phyloP scores from a whole-genome alignment of 2,113 vertebrate species.

The Upupa epops region DNA sequence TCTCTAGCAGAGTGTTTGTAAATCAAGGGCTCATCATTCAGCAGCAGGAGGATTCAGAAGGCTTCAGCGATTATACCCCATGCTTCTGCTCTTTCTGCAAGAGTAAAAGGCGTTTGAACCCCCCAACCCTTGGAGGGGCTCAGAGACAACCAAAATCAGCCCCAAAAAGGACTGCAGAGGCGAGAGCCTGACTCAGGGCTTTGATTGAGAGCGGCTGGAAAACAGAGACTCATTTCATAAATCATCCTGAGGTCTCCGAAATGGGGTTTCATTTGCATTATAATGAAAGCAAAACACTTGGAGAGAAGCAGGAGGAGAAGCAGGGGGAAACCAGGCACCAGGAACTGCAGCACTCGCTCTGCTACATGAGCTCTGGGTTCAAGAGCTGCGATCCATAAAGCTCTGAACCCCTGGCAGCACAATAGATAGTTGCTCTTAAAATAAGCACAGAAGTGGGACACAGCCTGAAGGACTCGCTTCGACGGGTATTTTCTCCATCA shows the following conservation, averaged over 20 bases:
- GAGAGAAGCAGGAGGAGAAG: background rate
- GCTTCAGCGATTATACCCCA: background rate
- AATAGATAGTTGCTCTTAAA: background rate
- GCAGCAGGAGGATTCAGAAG: background rate
- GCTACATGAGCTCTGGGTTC: background rate
- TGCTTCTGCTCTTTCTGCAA: background rate
- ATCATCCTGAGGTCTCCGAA: background rate
- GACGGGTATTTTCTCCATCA: background rate
- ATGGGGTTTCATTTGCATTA: background rate
- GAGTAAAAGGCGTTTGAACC: background rate
- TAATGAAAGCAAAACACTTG: background rate
- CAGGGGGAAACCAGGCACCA: background rate
- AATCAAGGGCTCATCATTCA: background rate
- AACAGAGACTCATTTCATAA: constrained; percentile 11
- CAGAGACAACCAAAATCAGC: background rate
- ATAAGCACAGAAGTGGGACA: background rate
- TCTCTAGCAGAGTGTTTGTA: background rate
- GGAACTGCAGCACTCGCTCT: background rate
- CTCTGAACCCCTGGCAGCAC: background rate
- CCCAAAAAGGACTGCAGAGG: background rate
- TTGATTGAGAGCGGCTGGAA: background rate
- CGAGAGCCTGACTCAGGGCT: background rate
- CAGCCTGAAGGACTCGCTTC: background rate
- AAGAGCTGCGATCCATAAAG: background rate
- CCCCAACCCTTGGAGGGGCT: background rate